These are phyloP conservation scores for Petaurus breviceps DNA, from an alignment of 2,113 vertebrate species.

Conservation along the genomic window DNA sequence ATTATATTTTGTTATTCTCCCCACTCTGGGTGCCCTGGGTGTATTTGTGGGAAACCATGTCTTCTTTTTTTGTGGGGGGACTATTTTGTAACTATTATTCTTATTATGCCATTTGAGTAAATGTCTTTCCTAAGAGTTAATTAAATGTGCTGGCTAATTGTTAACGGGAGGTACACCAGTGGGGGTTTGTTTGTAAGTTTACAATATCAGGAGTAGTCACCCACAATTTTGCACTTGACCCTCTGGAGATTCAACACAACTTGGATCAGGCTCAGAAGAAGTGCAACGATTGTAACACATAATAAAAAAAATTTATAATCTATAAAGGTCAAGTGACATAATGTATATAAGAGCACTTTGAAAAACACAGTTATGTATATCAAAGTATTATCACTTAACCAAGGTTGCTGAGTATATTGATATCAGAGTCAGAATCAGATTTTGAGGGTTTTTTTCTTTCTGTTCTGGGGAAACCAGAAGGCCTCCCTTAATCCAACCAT, in stretches of 20 bases:
- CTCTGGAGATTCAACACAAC: background rate
- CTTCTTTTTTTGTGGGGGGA: background rate
- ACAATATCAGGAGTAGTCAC: background rate
- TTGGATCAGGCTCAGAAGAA: background rate
- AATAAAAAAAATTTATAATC: background rate
- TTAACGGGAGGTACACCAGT: background rate
- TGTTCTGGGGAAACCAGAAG: background rate
- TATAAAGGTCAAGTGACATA: background rate
- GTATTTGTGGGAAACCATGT: background rate
- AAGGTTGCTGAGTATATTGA: background rate
- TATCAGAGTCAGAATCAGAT: background rate
- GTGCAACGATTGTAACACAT: background rate
- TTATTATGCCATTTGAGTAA: background rate
- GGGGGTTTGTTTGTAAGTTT: background rate
- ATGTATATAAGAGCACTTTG: conserved; percentile 21
- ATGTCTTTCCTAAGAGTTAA: background rate
- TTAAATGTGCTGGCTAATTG: background rate
- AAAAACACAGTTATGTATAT: background rate
- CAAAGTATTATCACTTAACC: background rate
- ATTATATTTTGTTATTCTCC: background rate
- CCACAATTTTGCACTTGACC: background rate
- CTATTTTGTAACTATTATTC: background rate
- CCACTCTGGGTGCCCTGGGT: background rate
- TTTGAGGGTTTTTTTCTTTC: background rate
- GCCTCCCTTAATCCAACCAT: background rate